A percentile compares a stretch with the other conserved stretches of the same genome.
Evolutionary conservation across 2,113 vertebrate species (phyloP).

Genomic region (Camelus dromedarius): DNA sequence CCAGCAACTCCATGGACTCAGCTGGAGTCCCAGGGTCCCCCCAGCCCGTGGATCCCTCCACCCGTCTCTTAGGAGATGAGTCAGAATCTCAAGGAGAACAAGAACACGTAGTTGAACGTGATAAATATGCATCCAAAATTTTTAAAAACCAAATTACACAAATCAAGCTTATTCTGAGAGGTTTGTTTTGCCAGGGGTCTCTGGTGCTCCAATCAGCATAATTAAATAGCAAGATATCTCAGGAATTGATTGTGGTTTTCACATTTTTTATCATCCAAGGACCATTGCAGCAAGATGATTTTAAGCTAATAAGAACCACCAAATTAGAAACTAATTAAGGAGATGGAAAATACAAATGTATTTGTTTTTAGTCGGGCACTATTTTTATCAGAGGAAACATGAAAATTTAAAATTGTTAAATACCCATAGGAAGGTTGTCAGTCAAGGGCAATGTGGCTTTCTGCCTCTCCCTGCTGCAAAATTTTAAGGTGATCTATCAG

Average conservation of each 20-base stretch:
- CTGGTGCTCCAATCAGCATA: constrained; percentile 83
- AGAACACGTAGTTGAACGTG: constrained; percentile 45
- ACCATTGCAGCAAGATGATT: constrained; percentile 79
- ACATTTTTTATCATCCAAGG: constrained; percentile 72
- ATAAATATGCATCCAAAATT: constrained; percentile 83
- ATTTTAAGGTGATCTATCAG: neutral
- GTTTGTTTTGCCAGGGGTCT: constrained; percentile 75
- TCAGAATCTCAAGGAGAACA: constrained; percentile 78
- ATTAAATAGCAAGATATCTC: constrained; percentile 81
- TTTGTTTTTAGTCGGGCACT: constrained; percentile 82
- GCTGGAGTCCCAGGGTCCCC: neutral
- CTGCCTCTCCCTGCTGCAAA: constrained; percentile 27
- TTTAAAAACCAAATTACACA: constrained; percentile 83
- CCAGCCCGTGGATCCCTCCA: neutral
- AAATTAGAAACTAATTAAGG: constrained; percentile 85
- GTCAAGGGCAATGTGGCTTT: constrained; percentile 71
- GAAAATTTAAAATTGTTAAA: constrained; percentile 81
- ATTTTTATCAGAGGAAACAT: constrained; percentile 82
- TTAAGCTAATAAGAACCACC: constrained; percentile 81
- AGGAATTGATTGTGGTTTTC: constrained; percentile 80
- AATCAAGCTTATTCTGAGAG: constrained; percentile 84
- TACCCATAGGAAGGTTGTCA: constrained; percentile 70
- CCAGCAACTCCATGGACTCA: neutral
- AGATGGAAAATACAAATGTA: constrained; percentile 84
- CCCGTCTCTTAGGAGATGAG: neutral